Evolutionary conservation across 2,113 vertebrate genomes (phyloP).

Genomic region (Sminthopsis crassicaudata): DNA sequence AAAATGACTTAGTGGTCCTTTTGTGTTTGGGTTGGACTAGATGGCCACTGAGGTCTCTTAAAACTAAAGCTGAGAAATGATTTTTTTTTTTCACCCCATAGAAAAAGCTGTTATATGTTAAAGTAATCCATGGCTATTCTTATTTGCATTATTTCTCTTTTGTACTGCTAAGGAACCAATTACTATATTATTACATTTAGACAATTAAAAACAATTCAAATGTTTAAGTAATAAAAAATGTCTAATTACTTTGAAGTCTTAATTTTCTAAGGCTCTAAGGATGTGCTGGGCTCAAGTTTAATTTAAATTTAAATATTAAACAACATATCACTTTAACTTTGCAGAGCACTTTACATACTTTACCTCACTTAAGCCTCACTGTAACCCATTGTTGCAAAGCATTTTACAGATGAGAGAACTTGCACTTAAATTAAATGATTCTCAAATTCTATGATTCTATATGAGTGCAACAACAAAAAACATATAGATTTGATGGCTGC

Average conservation of each 20-base stretch:
- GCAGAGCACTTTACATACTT: background rate
- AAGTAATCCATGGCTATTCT: slow-evolving; percentile 52
- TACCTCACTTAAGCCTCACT: background rate
- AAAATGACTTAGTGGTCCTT: background rate
- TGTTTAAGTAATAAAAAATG: slow-evolving; percentile 45
- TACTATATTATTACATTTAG: slow-evolving; percentile 2
- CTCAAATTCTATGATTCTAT: background rate
- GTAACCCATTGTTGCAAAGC: background rate
- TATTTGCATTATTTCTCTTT: slow-evolving; percentile 26
- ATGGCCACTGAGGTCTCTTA: background rate
- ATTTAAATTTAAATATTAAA: background rate
- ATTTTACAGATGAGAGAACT: background rate
- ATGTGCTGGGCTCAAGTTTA: no score
- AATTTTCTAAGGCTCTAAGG: slow-evolving; percentile 33
- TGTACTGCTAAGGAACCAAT: background rate
- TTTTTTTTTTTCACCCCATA: slow-evolving; percentile 12
- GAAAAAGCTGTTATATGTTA: slow-evolving; percentile 37
- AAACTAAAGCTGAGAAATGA: slow-evolving; percentile 1
- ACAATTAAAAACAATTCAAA: slow-evolving; percentile 42
- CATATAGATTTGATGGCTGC: slow-evolving; percentile 23
- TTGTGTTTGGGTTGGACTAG: background rate
- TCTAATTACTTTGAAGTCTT: slow-evolving; percentile 39
- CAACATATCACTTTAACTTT: background rate
- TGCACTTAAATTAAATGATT: background rate
- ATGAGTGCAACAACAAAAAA: background rate